Conservation (phyloP, 1,140 invertebrate species). For the Harpegnathos saltator region DNA sequence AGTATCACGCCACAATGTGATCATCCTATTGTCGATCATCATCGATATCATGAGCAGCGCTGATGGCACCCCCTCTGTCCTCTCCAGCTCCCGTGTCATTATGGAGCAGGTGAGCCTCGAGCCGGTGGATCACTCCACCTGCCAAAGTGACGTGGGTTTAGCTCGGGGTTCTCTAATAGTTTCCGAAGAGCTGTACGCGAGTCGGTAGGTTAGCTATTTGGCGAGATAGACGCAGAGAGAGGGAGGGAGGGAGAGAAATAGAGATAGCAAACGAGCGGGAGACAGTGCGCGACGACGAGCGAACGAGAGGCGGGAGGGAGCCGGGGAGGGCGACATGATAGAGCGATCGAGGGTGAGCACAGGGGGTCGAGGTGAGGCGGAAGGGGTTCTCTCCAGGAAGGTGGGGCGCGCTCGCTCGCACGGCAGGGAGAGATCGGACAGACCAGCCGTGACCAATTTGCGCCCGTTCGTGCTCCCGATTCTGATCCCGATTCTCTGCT, state of each 20-base stretch:
- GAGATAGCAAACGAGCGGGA: no score
- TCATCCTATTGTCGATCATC: conserved; percentile 30
- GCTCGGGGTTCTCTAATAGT: conserved; percentile 77
- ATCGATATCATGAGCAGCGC: neutral
- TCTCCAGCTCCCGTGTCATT: no score
- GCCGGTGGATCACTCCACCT: conserved; percentile 70
- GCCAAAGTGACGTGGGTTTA: conserved; percentile 71
- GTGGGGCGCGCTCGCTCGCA: conserved; percentile 15
- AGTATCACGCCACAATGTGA: neutral
- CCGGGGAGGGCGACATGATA: conserved; percentile 22
- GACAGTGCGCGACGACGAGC: conserved; percentile 19
- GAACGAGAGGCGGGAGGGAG: neutral
- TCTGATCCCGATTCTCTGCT: conserved; percentile 73
- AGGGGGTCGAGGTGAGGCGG: neutral
- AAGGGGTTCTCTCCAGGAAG: neutral
- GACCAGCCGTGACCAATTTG: conserved; percentile 86
- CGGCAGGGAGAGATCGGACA: conserved; percentile 80
- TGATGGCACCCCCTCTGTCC: no score
- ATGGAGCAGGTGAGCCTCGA: conserved; percentile 66
- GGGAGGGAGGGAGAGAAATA: conserved; percentile 14
- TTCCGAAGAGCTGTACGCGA: conserved; percentile 74
- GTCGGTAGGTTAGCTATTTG: conserved; percentile 68
- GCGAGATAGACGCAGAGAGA: conserved; percentile 59
- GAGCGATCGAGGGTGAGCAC: conserved; percentile 62
- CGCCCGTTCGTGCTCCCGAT: conserved; percentile 80